A percentile compares a stretch with the other conserved stretches of the same genome.
These are phyloP conservation scores for Muscicapa comitata DNA, from an alignment of 2,797 vertebrate species.

Conservation along the genomic window DNA sequence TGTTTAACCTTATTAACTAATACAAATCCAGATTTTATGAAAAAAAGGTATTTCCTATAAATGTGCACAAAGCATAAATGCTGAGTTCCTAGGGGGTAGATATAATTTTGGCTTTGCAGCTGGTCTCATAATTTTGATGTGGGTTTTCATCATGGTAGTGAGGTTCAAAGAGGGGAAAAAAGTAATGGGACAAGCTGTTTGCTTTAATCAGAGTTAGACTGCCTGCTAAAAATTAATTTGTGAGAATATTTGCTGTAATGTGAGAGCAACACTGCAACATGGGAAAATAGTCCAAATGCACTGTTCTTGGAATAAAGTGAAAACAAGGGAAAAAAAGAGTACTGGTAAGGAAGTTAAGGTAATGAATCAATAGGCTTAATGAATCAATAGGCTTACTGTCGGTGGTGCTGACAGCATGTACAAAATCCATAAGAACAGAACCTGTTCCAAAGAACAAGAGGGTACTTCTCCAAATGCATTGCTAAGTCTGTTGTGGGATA, in stretches of 20 bases:
- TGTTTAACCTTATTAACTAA: background rate
- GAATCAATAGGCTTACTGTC: background rate
- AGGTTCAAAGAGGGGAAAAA: background rate
- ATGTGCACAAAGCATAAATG: background rate
- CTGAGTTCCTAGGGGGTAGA: background rate
- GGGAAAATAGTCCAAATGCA: background rate
- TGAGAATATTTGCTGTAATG: background rate
- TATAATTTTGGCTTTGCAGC: background rate
- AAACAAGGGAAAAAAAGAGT: background rate
- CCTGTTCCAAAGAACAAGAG: background rate
- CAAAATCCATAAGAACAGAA: background rate
- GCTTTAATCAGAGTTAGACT: constrained; percentile 1
- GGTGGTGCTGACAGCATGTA: background rate
- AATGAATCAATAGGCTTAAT: background rate
- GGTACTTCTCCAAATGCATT: background rate
- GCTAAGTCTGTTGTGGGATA: background rate
- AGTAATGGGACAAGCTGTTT: background rate
- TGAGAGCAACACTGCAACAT: background rate
- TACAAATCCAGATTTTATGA: background rate
- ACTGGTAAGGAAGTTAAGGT: background rate
- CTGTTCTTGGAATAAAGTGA: background rate
- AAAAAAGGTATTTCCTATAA: background rate
- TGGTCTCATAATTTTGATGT: background rate
- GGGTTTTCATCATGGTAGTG: background rate
- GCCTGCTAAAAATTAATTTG: background rate